Base-by-base conservation (phyloP, 1,140 invertebrate genomes). In the Zaprionus ornatus region DNA sequence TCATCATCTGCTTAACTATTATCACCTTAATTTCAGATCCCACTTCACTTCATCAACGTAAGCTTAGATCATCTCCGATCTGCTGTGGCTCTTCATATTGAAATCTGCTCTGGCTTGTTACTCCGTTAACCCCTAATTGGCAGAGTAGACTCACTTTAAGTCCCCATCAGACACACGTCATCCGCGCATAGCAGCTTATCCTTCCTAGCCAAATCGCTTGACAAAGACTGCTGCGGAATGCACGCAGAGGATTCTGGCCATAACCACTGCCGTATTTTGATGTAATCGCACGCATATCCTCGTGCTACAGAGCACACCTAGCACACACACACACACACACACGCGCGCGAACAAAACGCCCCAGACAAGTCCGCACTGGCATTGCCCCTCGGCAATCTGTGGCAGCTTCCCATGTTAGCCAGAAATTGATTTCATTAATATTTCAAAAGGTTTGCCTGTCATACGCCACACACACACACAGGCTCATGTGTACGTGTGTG, bases 361-460 rank as follows among this genome's bases (percentile, higher is more conserved):
- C 4, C 12, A 52, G 10, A 25, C 23, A 37, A n/a, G 27, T 42
- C 32, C 42, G 27, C 40, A 32, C 29, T 40, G 60, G 42, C 40
- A 64, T 59, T 65, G 57, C 69, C 67, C 61, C 35, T 3, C 10
- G 59, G 66, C 72, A 74, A 74, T 70, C 66, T 69, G 57, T 57
- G 40, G 59, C 72, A 71, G 74, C 68, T 72, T 76, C 54, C 59
- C 62, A 42, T 52, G 42, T 42, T 55, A 60, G 72, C 68, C 68
- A 65, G 40, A 88, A 88, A 88, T 88, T 88, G 85, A 88, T 88
- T 88, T 81, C 84, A 88, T 88, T 82, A 88, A 88, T 88, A 88
- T 88, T 88, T 88, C 85, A 88, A 88, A 88, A 88, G 84, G 77
- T 73, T 88, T 78, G 45, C 48, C 60, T 54, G 40, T 25, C 73